These are phyloP conservation scores for Drosophila insularis DNA, from an alignment of 1,140 invertebrate species.

Conservation along the genomic window DNA sequence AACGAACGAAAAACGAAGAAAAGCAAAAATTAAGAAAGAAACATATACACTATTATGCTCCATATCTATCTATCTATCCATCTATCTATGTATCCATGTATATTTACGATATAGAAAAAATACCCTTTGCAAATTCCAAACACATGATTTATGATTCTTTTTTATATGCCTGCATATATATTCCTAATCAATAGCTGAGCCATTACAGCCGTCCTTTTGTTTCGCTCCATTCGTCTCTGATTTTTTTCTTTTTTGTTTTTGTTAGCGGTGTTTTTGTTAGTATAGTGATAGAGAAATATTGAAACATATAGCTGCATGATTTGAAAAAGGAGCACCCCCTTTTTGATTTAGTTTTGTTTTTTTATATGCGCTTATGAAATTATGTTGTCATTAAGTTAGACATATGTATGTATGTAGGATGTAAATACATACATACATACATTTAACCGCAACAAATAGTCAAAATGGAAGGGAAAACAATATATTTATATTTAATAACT, in stretches of 20 bases:
- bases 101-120: neutral
- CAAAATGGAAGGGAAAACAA: neutral
- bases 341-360: too few species aligned
- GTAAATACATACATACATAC: too few species aligned
- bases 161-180: neutral
- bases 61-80: neutral
- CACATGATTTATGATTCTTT: neutral
- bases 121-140: neutral
- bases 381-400: too few species aligned
- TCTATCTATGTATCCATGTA: neutral
- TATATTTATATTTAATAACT: neutral
- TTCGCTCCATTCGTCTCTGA: neutral
- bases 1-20: neutral
- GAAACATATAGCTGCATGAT: too few species aligned
- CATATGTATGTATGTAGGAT: too few species aligned
- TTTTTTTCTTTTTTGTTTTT: too few species aligned
- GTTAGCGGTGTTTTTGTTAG: too few species aligned
- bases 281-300: too few species aligned
- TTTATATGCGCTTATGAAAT: too few species aligned
- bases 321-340: too few species aligned
- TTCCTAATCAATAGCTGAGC: neutral
- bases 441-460: neutral
- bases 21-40: neutral
- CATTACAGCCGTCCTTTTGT: neutral
- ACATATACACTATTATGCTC: neutral